Evolutionary conservation across 2,797 vertebrate species (phyloP), one percentile per base, ranked within the genome.

Genomic region (Xerus rutilus): DNA sequence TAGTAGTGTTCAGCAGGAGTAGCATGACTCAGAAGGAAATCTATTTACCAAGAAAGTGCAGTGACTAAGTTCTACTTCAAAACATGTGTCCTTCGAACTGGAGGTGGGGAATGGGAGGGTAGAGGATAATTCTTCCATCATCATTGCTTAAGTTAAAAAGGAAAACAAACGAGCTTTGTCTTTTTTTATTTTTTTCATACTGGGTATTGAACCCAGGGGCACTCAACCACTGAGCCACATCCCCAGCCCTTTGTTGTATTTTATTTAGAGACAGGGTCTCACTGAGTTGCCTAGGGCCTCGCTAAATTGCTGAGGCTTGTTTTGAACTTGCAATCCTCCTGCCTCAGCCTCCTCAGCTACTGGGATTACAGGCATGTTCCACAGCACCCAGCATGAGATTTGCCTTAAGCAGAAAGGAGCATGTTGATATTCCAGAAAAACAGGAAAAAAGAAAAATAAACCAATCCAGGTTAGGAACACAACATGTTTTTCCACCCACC

Each of bases 41-140:
- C 97, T 97, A 74, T 97, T 98, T 98, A 98, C 97, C 86, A 0
- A 93, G 90, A 86, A 91, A 11, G 1, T 81, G 32, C 96, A 84
- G 81, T 98, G 97, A 97, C 96, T 98, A 96, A 97, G 84, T 97
- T 96, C 91, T 86, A 79, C 95, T 96, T 95, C 95, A 96, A 92
- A 98, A 94, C 96, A 96, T 52, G 62, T 94, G 49, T 81, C 87
- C 92, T 94, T 94, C 76, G 90, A 95, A 95, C 59, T 77, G 39
- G 76, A 87, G 54, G 49, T 84, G 52, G 93, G 90, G 83, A 47
- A 65, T 11, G 45, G 90, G 87, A 95, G 86, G 92, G 93, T 62
- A 43, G 54, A 84, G 49, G 45, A 93, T 92, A 82, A 97, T 96
- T 97, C 73, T 97, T 70, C 95, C 84, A 72, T 93, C 92, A 52